These are phyloP conservation scores for Bovichtus diacanthus DNA, from an alignment of 2,797 vertebrate species.

Conservation along the genomic window DNA sequence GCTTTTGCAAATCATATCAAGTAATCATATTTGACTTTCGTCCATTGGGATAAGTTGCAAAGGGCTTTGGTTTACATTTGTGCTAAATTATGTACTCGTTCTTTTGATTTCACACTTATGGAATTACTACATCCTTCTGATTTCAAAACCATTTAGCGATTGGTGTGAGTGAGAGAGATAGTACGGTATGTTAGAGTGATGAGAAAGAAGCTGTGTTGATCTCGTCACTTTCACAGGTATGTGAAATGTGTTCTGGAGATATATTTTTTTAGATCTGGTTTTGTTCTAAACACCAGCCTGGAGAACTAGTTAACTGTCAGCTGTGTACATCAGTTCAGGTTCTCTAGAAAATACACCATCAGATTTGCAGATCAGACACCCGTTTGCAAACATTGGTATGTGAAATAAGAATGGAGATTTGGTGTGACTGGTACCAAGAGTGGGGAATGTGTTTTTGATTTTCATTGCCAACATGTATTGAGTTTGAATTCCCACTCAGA, in stretches of 20 bases:
- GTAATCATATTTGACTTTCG: background rate
- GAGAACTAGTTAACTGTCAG: slow-evolving; percentile 1
- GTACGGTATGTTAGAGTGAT: background rate
- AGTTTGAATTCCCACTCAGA: slow-evolving; percentile 38
- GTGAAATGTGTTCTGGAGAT: background rate
- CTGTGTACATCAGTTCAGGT: slow-evolving; percentile 8
- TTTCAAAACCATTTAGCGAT: slow-evolving; percentile 14
- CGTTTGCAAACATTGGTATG: too few relatives aligned
- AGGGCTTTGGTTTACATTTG: slow-evolving; percentile 28
- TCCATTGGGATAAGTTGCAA: slow-evolving; percentile 18
- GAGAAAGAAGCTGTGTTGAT: background rate
- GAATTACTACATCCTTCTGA: background rate
- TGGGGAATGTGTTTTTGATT: slow-evolving; percentile 11
- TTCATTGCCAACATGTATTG: slow-evolving; percentile 1
- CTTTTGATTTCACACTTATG: slow-evolving; percentile 15
- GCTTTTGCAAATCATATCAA: slow-evolving; percentile 4
- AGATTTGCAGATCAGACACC: slow-evolving; percentile 7
- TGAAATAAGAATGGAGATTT: background rate
- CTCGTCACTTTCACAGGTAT: slow-evolving; percentile 10
- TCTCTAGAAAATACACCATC: slow-evolving; percentile 14
- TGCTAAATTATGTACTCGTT: background rate
- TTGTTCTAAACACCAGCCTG: slow-evolving; percentile 24
- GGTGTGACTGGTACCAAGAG: slow-evolving; percentile 18
- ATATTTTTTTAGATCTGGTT: slow-evolving; percentile 33
- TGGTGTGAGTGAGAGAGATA: background rate